Evolutionary conservation across 2,888 invertebrate species (phyloP), one percentile per base, ranked within the genome.

Genomic region (Sesia bembeciformis): DNA sequence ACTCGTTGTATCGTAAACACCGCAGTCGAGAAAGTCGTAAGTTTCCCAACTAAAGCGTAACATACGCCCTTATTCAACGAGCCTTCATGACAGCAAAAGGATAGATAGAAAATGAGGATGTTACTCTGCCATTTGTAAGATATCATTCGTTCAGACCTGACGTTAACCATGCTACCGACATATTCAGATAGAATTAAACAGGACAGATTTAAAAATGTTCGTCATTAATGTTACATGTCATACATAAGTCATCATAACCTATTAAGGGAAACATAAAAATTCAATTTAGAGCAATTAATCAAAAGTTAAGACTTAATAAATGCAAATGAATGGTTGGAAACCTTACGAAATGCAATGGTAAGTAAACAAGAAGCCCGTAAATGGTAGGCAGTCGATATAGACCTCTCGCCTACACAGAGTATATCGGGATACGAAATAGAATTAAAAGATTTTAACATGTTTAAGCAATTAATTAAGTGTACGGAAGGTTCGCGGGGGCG

Each of bases 1-100:
- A 81, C 84, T 76, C 77, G 86, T 68, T 72, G 71, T 79, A 79
- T 81, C 74, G 84, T 79, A 75, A 80, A 79, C 75, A 72, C 66
- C 64, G 65, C 72, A 74, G 75, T 66, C 67, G 68, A 67, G 68
- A 83, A 84, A 71, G 81, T 67, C 74, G 62, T 65, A 75, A 69
- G 70, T 67, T 70, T 66, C 60, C 57, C 60, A 62, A 63, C 64
- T 62, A 59, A 60, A 56, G 60, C 55, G 72, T 67, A 66, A 60
- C 65, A 81, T 85, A 71, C 64, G 74, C 65, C 80, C 57, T 78
- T 82, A 66, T 65, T 63, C 57, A 57, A 54, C 60, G 56, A 65
- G 60, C 40, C 5, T 53, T 56, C 52, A 55, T 53, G 55, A 52
- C 58, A 70, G 72, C 70, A 72, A 76, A 72, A 79, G 65, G 68